These are phyloP conservation scores for Zoanthus sociatus DNA, from an alignment of 92 coral and sea anemone genomes.

Conservation along the genomic window DNA sequence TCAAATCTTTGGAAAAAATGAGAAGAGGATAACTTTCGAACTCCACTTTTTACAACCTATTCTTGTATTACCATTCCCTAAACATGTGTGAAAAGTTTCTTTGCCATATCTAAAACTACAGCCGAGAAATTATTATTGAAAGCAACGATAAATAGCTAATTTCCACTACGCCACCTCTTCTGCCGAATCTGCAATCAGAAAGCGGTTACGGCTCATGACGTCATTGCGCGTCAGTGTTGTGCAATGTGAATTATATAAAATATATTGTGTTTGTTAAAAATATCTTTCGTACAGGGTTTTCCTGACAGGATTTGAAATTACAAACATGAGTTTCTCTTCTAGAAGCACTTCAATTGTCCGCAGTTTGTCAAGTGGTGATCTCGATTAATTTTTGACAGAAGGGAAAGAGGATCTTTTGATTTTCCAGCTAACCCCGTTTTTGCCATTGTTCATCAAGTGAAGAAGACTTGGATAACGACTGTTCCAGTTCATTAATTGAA, in stretches of 20 bases:
- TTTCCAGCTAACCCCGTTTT: conserved; percentile 29
- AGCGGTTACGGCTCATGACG: conserved; percentile 27
- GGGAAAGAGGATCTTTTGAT: conserved; percentile 23
- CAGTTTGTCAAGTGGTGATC: conserved; percentile 40
- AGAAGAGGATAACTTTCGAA: not conserved
- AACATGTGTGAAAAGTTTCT: conserved; percentile 1
- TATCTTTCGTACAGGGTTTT: conserved; percentile 30
- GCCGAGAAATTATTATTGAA: conserved; percentile 20
- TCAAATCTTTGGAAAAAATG: no score
- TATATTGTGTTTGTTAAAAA: conserved; percentile 15
- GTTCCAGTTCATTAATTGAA: conserved; percentile 31
- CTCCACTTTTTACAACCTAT: conserved; percentile 25
- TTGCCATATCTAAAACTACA: conserved; percentile 31
- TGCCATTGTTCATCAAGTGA: conserved; percentile 29
- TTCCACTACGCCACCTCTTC: conserved; percentile 27
- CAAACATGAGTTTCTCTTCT: conserved; percentile 38
- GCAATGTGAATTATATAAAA: not conserved
- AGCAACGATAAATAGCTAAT: conserved; percentile 26
- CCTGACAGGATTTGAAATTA: conserved; percentile 29
- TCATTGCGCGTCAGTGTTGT: conserved; percentile 40
- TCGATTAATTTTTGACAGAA: conserved; percentile 25
- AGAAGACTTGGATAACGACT: conserved; percentile 30
- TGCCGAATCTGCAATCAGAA: conserved; percentile 35
- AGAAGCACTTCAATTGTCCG: conserved; percentile 44
- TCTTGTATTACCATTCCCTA: conserved; percentile 26